phyloP scores from a whole-genome alignment of 2,797 vertebrate genomes.

The Spheniscus humboldti region DNA sequence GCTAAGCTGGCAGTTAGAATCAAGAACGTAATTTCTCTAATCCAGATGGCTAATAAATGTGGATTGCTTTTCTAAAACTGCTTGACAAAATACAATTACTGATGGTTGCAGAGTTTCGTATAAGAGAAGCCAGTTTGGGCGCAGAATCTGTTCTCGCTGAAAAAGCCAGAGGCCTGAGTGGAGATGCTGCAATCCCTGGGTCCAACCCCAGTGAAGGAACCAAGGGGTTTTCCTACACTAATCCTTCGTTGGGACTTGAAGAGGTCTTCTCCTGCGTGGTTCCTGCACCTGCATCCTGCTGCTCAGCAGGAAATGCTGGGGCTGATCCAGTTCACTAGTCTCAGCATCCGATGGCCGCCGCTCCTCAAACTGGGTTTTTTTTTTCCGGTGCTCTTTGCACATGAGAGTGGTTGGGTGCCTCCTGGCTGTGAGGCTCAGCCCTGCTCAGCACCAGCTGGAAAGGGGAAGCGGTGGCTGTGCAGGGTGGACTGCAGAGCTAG shows the following conservation, averaged over 20 bases:
- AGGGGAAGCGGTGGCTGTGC: background rate
- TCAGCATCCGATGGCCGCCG: background rate
- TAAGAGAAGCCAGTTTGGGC: background rate
- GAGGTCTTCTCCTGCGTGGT: background rate
- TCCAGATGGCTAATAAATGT: conserved; percentile 36
- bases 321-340: background rate
- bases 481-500: background rate
- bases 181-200: background rate
- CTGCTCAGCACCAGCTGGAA: background rate
- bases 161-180: background rate
- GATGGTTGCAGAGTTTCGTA: background rate
- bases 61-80: conserved; percentile 33
- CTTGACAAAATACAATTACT: conserved; percentile 5
- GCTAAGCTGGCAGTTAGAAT: conserved; percentile 7
- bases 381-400: background rate
- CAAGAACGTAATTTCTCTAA: conserved; percentile 28
- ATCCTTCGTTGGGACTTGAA: rapidly evolving
- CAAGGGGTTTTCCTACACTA: background rate
- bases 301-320: background rate
- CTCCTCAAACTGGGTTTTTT: background rate
- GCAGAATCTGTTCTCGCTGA: background rate
- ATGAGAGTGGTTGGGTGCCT: rapidly evolving
- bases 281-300: background rate
- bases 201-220: background rate
- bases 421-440: background rate